Evolutionary conservation across 2,797 vertebrate genomes (phyloP), one percentile per base, ranked within the genome.

Genomic region (Dryobates pubescens): DNA sequence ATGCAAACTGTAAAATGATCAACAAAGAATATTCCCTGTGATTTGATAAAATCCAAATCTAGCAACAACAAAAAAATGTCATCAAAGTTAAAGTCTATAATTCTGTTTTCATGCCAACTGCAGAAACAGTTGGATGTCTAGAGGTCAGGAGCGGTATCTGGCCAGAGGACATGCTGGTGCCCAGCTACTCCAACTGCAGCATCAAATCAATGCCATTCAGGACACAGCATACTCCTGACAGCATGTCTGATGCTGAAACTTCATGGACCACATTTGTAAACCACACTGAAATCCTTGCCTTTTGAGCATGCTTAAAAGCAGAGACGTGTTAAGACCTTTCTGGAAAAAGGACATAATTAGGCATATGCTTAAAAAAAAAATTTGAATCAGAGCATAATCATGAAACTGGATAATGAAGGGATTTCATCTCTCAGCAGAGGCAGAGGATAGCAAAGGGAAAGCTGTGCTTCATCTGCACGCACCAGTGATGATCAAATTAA

Each of bases 1-100:
- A 95, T 71, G 75, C 81, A 95, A 94, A 96, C 85, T 64, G 76
- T 79, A 74, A 96, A 96, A 97, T 96, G 96, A 96, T 94, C 96
- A 94, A 95, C 96, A 96, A 91, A 62, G 85, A 91, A 32, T 92
- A 83, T 93, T 94, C 95, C 71, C 91, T 93, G 82, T 93, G 69
- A 96, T 91, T 38, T 78, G 34, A 78, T 4, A 34, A 80, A 74
- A 56, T 51, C 29, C 7, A 22, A 29, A 70, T 56, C 16, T 70
- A 47, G 12, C 5, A 67, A 82, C 78, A 75, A 5, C 62, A 81
- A 78, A 71, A 43, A 41, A 26, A 6, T 24, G 53, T 3, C 19
- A 29, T 13, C 4, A 5, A 89, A 78, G 10, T 45, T 38, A 79
- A 81, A 89, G 85, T 49, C 43, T 34, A 1, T 77, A 84, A 80